These are phyloP conservation scores for Reticulitermes speratus DNA, from an alignment of 1,140 invertebrate species.

Conservation along the genomic window DNA sequence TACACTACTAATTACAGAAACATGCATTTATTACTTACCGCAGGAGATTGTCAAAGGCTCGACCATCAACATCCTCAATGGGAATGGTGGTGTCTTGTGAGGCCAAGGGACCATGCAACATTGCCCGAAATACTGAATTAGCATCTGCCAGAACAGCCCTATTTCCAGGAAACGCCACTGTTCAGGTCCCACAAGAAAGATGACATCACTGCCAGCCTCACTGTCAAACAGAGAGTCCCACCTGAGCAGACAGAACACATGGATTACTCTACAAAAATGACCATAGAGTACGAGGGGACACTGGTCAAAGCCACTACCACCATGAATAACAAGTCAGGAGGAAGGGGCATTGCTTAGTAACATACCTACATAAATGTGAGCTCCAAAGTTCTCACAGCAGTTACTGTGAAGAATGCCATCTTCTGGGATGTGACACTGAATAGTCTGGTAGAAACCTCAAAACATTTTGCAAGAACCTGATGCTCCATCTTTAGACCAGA, in stretches of 20 bases:
- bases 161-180: slow-evolving; percentile 65
- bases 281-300: background rate
- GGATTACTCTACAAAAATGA: background rate
- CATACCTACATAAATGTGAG: too few species aligned
- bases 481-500: too few species aligned
- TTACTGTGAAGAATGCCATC: too few species aligned
- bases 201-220: slow-evolving; percentile 64
- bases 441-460: too few species aligned
- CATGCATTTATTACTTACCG: slow-evolving; percentile 48
- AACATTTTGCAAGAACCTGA: too few species aligned
- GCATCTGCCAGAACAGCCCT: slow-evolving; percentile 58
- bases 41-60: slow-evolving; percentile 67
- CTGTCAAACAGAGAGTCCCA: slow-evolving; percentile 51
- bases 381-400: too few species aligned
- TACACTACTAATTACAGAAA: background rate
- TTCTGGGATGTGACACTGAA: too few species aligned
- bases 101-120: slow-evolving; percentile 55
- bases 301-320: too few species aligned
- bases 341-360: too few species aligned
- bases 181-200: slow-evolving; percentile 59
- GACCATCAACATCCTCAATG: slow-evolving; percentile 62
- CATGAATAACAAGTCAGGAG: too few species aligned
- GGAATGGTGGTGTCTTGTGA: slow-evolving; percentile 44
- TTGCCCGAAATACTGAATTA: slow-evolving; percentile 62
- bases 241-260: slow-evolving; percentile 39